These are phyloP conservation scores for Morone saxatilis DNA, from an alignment of 2,113 vertebrate species.

Conservation along the genomic window DNA sequence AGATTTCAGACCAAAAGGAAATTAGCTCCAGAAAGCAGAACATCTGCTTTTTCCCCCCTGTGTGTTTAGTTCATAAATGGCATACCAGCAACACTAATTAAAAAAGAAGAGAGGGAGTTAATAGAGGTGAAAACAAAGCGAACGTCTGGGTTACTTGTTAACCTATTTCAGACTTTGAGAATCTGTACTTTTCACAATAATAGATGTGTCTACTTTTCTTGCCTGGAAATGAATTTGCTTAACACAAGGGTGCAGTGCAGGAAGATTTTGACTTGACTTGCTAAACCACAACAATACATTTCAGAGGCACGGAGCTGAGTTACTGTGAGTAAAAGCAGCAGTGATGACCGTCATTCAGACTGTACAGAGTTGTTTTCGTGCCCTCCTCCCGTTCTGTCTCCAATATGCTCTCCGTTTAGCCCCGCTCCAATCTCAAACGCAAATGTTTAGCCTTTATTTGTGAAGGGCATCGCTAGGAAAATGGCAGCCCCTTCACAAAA, in stretches of 20 bases:
- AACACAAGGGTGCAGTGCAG: background rate
- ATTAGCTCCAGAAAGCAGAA: slow-evolving; percentile 36
- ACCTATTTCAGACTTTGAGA: slow-evolving; percentile 2
- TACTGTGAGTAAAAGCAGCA: slow-evolving; percentile 25
- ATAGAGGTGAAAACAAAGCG: slow-evolving; percentile 3
- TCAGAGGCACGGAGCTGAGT: background rate
- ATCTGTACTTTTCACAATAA: slow-evolving; percentile 1
- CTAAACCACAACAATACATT: slow-evolving; percentile 14
- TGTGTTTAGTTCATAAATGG: slow-evolving; percentile 26
- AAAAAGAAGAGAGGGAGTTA: slow-evolving; percentile 8
- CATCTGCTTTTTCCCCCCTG: background rate
- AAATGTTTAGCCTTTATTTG: slow-evolving; percentile 54
- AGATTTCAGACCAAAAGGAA: slow-evolving; percentile 34
- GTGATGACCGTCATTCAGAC: slow-evolving; percentile 34
- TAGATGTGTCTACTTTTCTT: background rate
- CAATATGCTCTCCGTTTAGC: slow-evolving; percentile 45
- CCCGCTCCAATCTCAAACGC: slow-evolving; percentile 41
- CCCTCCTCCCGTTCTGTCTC: slow-evolving; percentile 18
- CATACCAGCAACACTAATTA: slow-evolving; percentile 15
- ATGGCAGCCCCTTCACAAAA: slow-evolving; percentile 32
- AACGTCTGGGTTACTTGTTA: background rate
- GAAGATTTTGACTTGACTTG: background rate
- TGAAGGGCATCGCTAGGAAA: slow-evolving; percentile 35
- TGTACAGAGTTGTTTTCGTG: slow-evolving; percentile 14
- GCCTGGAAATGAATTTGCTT: background rate